phyloP scores from a whole-genome alignment of 1,140 invertebrate genomes.

The Heliconius melpomene region DNA sequence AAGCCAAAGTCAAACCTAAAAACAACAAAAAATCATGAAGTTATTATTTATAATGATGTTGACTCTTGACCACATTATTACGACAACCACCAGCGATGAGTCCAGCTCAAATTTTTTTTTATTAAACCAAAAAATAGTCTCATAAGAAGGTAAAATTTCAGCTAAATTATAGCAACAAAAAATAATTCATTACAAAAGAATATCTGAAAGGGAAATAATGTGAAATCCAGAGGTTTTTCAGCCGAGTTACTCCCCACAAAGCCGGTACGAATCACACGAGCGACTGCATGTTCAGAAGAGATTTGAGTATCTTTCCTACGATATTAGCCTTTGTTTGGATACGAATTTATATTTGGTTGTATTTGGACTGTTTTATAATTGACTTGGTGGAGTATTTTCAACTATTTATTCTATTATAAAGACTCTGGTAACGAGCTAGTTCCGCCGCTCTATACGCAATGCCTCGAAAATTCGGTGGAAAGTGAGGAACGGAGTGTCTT shows the following conservation, averaged over 20 bases:
- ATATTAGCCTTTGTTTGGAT: slow-evolving; percentile 10
- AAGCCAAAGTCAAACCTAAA: too few species aligned
- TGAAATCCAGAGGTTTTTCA: slow-evolving; percentile 8
- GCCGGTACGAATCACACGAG: not conserved
- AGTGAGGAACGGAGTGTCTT: not conserved
- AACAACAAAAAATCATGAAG: too few species aligned
- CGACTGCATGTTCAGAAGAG: slow-evolving; percentile 2
- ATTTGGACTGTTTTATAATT: not conserved
- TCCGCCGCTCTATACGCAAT: not conserved
- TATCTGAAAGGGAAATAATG: slow-evolving; percentile 8
- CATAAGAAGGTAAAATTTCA: not conserved
- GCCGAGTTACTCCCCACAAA: slow-evolving; percentile 6
- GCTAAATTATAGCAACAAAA: not conserved
- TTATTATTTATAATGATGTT: too few species aligned
- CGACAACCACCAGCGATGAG: too few species aligned
- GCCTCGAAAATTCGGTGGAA: not conserved
- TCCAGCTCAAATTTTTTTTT: not conserved
- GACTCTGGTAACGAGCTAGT: not conserved
- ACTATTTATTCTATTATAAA: too few species aligned
- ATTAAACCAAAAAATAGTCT: not conserved
- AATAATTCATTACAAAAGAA: slow-evolving; percentile 13
- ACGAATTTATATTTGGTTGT: not conserved
- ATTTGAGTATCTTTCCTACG: slow-evolving; percentile 5
- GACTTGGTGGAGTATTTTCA: not conserved
- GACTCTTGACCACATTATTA: too few species aligned